Conservation (phyloP, 2,113 vertebrate species). For the Eira barbara region DNA sequence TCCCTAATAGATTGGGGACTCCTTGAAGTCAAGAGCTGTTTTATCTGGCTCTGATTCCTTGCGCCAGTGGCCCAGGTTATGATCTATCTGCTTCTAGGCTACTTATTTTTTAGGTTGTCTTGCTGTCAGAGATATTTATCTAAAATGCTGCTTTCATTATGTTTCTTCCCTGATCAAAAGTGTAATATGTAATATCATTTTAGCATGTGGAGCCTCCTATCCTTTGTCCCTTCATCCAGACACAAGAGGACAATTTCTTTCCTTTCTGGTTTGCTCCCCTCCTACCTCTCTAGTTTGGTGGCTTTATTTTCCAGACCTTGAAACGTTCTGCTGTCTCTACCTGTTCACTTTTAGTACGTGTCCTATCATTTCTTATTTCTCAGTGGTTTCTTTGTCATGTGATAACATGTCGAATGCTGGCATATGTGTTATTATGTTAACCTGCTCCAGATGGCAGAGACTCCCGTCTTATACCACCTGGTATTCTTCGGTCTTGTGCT, state of each 20-base stretch:
- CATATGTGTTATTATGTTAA: not conserved
- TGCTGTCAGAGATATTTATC: not conserved
- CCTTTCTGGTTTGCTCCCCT: not conserved
- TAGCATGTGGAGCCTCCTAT: not conserved
- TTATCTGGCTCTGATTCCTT: not conserved
- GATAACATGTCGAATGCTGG: not conserved
- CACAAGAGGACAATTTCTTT: not conserved
- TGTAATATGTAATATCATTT: not conserved
- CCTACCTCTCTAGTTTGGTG: not conserved
- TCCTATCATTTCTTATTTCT: not conserved
- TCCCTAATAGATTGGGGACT: not conserved
- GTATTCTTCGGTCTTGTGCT: not conserved
- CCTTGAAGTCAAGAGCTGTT: not conserved
- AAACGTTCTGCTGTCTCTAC: not conserved
- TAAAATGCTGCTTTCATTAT: not conserved
- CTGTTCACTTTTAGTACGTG: not conserved
- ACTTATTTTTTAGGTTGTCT: not conserved
- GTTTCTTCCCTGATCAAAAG: not conserved
- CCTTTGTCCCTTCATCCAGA: not conserved
- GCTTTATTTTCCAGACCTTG: not conserved
- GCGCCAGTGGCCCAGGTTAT: not conserved
- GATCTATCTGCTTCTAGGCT: not conserved
- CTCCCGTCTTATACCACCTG: not conserved
- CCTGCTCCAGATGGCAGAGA: not conserved
- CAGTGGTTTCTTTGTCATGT: not conserved